These are phyloP conservation scores for Syrmaticus mikado DNA, from an alignment of 2,113 vertebrate genomes.

Conservation along the genomic window DNA sequence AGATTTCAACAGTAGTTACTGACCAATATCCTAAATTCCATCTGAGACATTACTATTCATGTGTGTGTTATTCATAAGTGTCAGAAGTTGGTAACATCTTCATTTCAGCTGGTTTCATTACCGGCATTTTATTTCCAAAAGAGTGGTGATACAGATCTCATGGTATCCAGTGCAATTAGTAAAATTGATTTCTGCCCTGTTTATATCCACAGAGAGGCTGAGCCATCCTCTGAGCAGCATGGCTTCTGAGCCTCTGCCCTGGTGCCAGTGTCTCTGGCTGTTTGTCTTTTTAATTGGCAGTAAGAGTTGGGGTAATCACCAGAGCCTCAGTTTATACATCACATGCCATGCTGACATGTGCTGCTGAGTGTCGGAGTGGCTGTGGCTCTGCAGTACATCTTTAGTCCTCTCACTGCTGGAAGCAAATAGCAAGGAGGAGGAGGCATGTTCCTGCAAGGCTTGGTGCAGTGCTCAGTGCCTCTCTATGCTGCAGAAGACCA, in stretches of 20 bases:
- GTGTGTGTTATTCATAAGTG: not conserved
- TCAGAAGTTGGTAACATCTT: slow-evolving; percentile 22
- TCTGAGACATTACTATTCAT: not conserved
- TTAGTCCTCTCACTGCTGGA: not conserved
- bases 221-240: rapidly evolving
- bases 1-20: not conserved
- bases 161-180: not conserved
- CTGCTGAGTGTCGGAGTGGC: rapidly evolving
- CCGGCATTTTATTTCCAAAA: not conserved
- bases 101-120: slow-evolving; percentile 28
- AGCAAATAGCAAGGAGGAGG: not conserved
- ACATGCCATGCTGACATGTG: rapidly evolving
- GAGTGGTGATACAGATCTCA: slow-evolving; percentile 32
- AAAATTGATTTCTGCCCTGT: slow-evolving; percentile 39
- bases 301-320: not conserved
- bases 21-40: not conserved
- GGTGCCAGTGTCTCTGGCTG: not conserved
- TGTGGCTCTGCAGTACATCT: not conserved
- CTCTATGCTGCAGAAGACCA: not conserved
- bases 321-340: not conserved
- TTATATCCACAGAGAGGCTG: not conserved
- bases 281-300: not conserved
- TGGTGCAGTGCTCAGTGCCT: not conserved
- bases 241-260: not conserved
- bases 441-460: not conserved